Evolutionary conservation across 2,888 invertebrate genomes (phyloP).

Genomic region (Ophioninae sp.): DNA sequence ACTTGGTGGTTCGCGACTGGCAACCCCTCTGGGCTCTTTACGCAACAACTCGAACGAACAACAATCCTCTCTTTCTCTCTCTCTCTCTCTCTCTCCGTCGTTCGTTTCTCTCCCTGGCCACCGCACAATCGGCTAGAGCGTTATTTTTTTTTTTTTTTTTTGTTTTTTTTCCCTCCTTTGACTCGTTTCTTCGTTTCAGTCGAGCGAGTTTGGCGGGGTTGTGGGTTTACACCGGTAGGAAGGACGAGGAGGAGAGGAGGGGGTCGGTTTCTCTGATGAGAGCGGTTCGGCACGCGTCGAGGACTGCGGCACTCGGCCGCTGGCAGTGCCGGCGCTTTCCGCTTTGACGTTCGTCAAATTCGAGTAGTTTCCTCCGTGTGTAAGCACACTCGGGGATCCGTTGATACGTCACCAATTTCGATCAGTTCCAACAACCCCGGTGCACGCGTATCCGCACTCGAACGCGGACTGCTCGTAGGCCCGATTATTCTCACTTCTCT

Average conservation of each 20-base stretch:
- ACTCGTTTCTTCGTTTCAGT: constrained; percentile 51
- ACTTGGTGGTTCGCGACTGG: constrained; percentile 63
- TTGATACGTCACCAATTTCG: constrained; percentile 22
- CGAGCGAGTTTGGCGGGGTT: constrained; percentile 51
- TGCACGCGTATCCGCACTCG: constrained; percentile 1
- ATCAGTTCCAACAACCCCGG: neutral
- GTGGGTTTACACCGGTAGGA: too few relatives aligned
- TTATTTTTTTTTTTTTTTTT: constrained; percentile 1
- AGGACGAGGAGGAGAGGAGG: neutral
- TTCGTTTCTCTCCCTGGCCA: constrained; percentile 17
- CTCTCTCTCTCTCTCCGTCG: neutral
- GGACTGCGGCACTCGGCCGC: constrained; percentile 76
- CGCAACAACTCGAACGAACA: constrained; percentile 73
- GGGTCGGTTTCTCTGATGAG: constrained; percentile 78
- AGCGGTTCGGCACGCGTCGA: constrained; percentile 79
- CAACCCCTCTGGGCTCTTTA: constrained; percentile 65
- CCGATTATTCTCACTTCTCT: neutral
- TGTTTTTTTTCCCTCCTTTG: constrained; percentile 25
- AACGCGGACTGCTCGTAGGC: neutral
- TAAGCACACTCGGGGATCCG: neutral
- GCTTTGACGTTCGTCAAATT: constrained; percentile 75
- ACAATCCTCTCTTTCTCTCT: constrained; percentile 51
- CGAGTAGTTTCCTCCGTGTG: constrained; percentile 61
- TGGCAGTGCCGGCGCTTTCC: constrained; percentile 76
- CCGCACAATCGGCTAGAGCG: constrained; percentile 23